Evolutionary conservation across 2,797 vertebrate genomes (phyloP), one percentile per base, ranked within the genome.

Genomic region (Smutsia temminckii): DNA sequence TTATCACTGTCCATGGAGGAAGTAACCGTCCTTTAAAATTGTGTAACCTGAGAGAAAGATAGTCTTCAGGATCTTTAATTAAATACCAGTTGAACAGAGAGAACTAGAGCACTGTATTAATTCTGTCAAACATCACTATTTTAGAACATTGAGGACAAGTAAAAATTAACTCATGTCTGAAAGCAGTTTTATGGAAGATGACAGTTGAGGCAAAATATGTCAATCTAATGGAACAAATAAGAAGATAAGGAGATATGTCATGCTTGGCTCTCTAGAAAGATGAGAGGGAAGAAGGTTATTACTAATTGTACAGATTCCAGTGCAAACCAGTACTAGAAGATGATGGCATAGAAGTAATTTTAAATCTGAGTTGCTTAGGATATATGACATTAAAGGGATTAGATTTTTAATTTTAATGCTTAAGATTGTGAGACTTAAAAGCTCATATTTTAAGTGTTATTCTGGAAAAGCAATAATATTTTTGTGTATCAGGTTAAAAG

Each of bases 71-170:
- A 97, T 92, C 94, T 96, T 97, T 97, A 96, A 97, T 97, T 42
- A 95, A 93, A 81, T 87, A 51, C 88, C 40, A 64, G 37, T 93
- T 83, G 97, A 95, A 84, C 91, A 95, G 75, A 85, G 80, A 97
- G 95, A 94, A 91, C 85, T 96, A 87, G 95, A 97, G 75, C 94
- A 46, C 96, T 97, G 97, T 95, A 97, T 97, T 97, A 97, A 98
- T 96, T 97, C 95, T 94, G 91, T 95, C 97, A 97, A 21, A 95
- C 85, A 68, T 95, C 96, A 95, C n/a, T 77, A 94, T 96, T 98
- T 97, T 95, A 96, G 96, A 97, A 96, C 75, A 93, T 96, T 81
- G 96, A 97, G 89, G 96, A 94, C 69, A 97, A 97, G 95, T 68
- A 95, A 94, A 92, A 96, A 94, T 97, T 97, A 96, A 97, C 93